Percentiles rank a stretch among this genome's conserved stretches.
Conservation (phyloP, 2,113 vertebrate genomes). For the Muntiacus reevesi region DNA sequence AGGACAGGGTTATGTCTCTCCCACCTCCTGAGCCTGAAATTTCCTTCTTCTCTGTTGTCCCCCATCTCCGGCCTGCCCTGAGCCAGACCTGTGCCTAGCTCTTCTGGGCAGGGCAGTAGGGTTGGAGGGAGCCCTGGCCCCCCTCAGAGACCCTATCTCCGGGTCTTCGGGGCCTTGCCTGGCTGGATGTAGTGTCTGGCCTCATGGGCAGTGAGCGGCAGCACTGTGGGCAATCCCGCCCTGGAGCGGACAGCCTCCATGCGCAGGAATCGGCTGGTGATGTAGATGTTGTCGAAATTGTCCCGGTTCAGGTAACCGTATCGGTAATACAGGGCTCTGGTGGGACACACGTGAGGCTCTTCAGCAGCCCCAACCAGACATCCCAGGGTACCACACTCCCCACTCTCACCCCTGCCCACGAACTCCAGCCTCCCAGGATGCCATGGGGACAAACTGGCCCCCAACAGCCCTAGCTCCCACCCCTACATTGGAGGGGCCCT, state of each 20-base stretch:
- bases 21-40: background rate
- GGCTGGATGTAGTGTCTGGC: constrained; percentile 83
- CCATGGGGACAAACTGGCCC: background rate
- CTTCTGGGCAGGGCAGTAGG: background rate
- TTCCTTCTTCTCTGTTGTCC: background rate
- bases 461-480: accelerated
- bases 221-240: constrained; percentile 78
- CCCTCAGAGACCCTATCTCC: too few species aligned
- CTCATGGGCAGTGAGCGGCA: constrained; percentile 85
- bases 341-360: accelerated
- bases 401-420: accelerated
- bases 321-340: constrained; percentile 85
- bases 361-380: background rate
- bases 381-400: too few species aligned
- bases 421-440: background rate
- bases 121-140: background rate
- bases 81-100: background rate
- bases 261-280: constrained; percentile 82
- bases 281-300: constrained; percentile 89
- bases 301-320: constrained; percentile 82
- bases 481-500: accelerated
- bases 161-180: constrained; percentile 72
- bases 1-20: background rate
- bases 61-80: background rate
- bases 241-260: constrained; percentile 78